Evolutionary conservation across 2,113 vertebrate species (phyloP).

Genomic region (Bombycilla garrulus): DNA sequence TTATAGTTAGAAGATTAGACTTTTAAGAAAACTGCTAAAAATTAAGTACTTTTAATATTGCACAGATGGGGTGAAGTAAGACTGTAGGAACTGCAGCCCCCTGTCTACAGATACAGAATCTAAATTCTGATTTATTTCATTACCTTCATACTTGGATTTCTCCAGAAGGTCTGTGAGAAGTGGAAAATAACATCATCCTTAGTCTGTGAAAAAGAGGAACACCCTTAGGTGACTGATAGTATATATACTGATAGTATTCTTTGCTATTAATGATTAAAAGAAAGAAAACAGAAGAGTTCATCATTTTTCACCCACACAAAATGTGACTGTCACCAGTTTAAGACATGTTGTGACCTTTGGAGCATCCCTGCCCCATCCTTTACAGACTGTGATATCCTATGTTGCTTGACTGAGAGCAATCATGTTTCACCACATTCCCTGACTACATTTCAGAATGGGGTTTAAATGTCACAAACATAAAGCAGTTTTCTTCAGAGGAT

Average conservation of each 20-base stretch:
- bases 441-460: background rate
- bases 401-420: background rate
- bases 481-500: background rate
- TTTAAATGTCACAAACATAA: background rate
- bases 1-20: background rate
- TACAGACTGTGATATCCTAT: background rate
- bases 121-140: background rate
- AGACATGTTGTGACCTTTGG: background rate
- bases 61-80: background rate
- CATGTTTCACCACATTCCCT: background rate
- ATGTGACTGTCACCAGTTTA: background rate
- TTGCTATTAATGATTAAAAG: background rate
- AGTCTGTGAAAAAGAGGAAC: background rate
- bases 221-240: background rate
- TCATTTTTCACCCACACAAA: background rate
- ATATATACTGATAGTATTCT: background rate
- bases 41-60: background rate
- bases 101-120: background rate
- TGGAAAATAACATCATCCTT: background rate
- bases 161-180: background rate
- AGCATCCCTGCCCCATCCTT: background rate
- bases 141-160: background rate
- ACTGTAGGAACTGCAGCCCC: background rate
- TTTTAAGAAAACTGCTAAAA: background rate
- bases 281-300: background rate